These are phyloP conservation scores for Sphecodes monilicornis DNA, from an alignment of 2,888 invertebrate species.

Conservation along the genomic window DNA sequence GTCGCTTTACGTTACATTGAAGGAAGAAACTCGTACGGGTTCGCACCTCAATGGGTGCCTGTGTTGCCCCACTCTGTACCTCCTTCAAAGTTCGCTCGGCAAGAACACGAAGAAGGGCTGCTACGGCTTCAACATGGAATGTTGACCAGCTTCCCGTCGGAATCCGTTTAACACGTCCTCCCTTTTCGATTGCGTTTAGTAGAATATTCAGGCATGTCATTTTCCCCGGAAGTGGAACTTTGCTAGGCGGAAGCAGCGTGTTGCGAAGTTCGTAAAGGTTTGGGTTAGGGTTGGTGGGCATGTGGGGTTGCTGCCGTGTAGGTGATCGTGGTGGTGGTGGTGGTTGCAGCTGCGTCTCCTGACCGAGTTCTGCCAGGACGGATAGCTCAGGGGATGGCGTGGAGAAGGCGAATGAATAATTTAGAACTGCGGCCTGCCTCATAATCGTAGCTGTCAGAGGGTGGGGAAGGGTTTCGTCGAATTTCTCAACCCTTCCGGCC, in stretches of 20 bases:
- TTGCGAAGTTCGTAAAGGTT: conserved; percentile 35
- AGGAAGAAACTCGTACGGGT: background rate
- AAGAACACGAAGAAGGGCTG: background rate
- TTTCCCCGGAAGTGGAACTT: conserved; percentile 27
- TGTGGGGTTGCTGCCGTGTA: background rate
- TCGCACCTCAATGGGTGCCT: too few species aligned
- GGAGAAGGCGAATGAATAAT: conserved; percentile 57
- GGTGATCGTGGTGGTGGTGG: background rate
- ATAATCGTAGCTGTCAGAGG: conserved; percentile 35
- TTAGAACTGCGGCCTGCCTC: conserved; percentile 43
- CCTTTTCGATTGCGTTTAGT: conserved; percentile 25
- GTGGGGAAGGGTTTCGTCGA: conserved; percentile 7
- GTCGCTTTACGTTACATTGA: background rate
- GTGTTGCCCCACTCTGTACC: background rate
- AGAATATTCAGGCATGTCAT: conserved; percentile 26
- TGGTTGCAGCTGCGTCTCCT: conserved; percentile 44
- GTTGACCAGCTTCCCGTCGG: background rate
- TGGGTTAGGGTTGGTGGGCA: background rate
- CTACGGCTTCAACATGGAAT: background rate
- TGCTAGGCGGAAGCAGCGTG: conserved; percentile 27
- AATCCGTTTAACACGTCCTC: conserved; percentile 10
- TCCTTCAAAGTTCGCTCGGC: background rate
- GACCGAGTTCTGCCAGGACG: conserved; percentile 45
- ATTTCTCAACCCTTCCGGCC: conserved; percentile 14
- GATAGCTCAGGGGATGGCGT: conserved; percentile 20